Conservation (phyloP, 2,888 invertebrate species). For the Calameuta idolon region DNA sequence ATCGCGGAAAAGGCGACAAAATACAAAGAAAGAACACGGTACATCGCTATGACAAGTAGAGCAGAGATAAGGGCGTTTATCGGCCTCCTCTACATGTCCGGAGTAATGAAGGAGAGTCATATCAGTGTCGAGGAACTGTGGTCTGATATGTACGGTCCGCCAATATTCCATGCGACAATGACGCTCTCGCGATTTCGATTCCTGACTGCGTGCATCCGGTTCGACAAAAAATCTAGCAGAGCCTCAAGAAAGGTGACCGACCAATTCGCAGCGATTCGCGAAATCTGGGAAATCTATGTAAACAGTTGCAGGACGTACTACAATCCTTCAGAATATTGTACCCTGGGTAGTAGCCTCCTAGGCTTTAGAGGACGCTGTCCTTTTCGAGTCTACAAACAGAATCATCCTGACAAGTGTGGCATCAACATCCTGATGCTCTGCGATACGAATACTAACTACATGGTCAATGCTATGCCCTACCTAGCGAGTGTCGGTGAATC, state of each 20-base stretch:
- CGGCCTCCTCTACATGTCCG: conserved; percentile 20
- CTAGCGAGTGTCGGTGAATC: conserved; percentile 22
- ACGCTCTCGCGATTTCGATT: conserved; percentile 17
- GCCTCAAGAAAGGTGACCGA: conserved; percentile 8
- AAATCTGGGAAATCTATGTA: conserved; percentile 22
- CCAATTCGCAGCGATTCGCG: conserved; percentile 25
- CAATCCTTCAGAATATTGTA: conserved; percentile 26
- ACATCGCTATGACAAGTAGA: conserved; percentile 9
- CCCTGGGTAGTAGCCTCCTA: conserved; percentile 26
- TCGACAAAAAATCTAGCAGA: conserved; percentile 19
- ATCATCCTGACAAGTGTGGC: conserved; percentile 30
- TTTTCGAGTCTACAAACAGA: conserved; percentile 31
- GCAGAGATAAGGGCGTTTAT: conserved; percentile 17
- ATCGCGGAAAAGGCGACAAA: conserved; percentile 14
- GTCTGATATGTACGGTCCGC: conserved; percentile 20
- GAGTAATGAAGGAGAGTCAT: conserved; percentile 18
- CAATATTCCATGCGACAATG: conserved; percentile 23
- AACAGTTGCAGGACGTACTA: conserved; percentile 32
- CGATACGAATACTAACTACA: conserved; percentile 28
- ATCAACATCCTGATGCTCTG: conserved; percentile 30
- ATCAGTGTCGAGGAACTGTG: conserved; percentile 20
- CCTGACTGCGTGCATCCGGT: conserved; percentile 14
- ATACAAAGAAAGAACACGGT: conserved; percentile 15
- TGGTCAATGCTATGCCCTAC: conserved; percentile 30
- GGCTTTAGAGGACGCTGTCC: conserved; percentile 31